These are phyloP conservation scores for Tenthredo scrophulariae DNA, from an alignment of 2,888 invertebrate genomes.

Conservation along the genomic window DNA sequence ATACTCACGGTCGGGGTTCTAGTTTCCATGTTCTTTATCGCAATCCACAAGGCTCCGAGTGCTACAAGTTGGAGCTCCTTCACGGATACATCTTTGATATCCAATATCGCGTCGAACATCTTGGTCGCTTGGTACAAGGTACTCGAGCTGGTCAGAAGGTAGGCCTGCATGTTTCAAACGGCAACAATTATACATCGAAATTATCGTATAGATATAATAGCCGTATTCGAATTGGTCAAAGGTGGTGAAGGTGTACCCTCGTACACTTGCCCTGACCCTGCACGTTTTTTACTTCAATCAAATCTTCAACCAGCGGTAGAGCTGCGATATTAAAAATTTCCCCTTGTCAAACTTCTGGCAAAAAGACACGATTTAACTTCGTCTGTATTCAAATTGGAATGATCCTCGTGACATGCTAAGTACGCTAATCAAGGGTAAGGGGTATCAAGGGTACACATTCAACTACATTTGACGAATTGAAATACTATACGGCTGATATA, in stretches of 20 bases:
- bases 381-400: too few relatives aligned
- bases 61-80: constrained; percentile 64
- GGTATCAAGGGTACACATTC: too few relatives aligned
- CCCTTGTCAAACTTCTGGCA: constrained; percentile 88
- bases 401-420: too few relatives aligned
- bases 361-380: constrained; percentile 92
- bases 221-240: too few relatives aligned
- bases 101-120: constrained; percentile 67
- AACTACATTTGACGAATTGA: too few relatives aligned
- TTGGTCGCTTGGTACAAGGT: constrained; percentile 67
- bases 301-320: constrained; percentile 90
- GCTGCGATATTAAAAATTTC: constrained; percentile 92
- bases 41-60: constrained; percentile 69
- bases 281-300: constrained; percentile 94
- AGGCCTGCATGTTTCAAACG: constrained; percentile 59
- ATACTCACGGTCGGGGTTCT: constrained; percentile 62
- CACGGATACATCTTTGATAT: constrained; percentile 56
- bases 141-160: constrained; percentile 62
- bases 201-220: background rate
- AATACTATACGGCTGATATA: too few relatives aligned
- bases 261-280: too few relatives aligned
- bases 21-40: constrained; percentile 62
- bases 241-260: too few relatives aligned
- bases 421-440: too few relatives aligned
- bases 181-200: background rate